Evolutionary conservation across 2,888 invertebrate species (phyloP), one percentile per base, ranked within the genome.

Genomic region (Syrista parreyssii): DNA sequence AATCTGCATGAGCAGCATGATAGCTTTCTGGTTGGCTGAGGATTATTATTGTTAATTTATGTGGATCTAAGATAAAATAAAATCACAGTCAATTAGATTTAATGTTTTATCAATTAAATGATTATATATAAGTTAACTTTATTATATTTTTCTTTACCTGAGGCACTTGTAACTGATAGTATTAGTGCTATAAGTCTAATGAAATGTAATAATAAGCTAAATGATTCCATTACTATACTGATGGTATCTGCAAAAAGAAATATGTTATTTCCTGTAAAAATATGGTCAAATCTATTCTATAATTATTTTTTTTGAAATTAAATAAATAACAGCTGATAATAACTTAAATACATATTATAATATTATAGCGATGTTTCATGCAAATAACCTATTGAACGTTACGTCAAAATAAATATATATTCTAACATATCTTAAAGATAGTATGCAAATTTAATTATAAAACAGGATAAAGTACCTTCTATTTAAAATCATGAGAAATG

Each of bases 21-120:
- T 95, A 95, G 12, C 93, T 92, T 90, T 95, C 94, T 4, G 92
- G 87, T 89, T 96, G 95, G 86, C 95, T 95, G 75, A 95, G 90
- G 84, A 96, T 93, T 55, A 94, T 92, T 84, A 95, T 93, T 55
- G 94, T 93, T 81, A 95, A 89, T 87, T 94, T 93, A 80, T 91
- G 92, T 73, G 93, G 92, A 86, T 93, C 94, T 94, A 92, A 3
- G 93, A 94, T 90, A 92, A 92, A 80, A 85, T 83, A 55, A 23
- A 55, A 55, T 23, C 55, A 55, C 2, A 55, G 55, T 9, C 9
- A 23, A 55, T 55, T 23, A 55, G 9, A 55, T 55, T 23, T 23
- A 9, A 55, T 23, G 23, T 23, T 55, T 55, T 23, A 55, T 23
- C 55, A 55, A 23, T 23, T 55, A 23, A 55, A 9, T 55, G 55